Percentiles rank a stretch among this genome's conserved stretches.
phyloP scores from a whole-genome alignment of 2,113 vertebrate genomes.

The Anser brachyrhynchus region DNA sequence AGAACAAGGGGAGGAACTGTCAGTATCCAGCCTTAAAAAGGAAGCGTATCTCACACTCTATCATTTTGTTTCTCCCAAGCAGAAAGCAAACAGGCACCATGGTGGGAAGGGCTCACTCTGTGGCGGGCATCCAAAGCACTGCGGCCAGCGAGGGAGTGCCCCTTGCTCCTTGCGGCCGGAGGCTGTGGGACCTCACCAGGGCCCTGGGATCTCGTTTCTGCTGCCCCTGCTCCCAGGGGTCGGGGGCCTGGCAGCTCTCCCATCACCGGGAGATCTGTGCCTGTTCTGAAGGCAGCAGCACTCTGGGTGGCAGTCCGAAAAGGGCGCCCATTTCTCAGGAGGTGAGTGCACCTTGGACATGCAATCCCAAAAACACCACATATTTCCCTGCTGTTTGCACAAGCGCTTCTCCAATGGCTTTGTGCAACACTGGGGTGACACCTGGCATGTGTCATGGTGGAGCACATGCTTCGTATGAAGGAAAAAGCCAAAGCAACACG shows the following conservation, averaged over 20 bases:
- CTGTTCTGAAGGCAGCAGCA: background rate
- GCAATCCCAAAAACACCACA: accelerated
- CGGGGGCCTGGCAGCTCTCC: background rate
- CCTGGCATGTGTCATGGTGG: background rate
- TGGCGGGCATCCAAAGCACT: background rate
- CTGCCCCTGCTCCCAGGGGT: background rate
- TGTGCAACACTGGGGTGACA: background rate
- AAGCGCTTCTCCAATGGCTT: background rate
- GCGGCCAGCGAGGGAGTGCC: background rate
- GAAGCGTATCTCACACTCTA: background rate
- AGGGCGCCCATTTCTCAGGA: background rate
- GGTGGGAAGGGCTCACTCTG: background rate
- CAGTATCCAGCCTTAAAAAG: background rate
- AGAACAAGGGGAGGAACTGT: background rate
- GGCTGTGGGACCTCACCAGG: background rate
- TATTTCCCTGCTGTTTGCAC: accelerated
- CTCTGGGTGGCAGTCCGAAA: background rate
- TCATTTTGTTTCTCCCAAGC: background rate
- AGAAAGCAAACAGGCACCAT: background rate
- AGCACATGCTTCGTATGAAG: background rate
- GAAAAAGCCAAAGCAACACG: background rate
- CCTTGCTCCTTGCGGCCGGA: accelerated
- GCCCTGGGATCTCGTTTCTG: background rate
- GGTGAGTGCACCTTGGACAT: background rate
- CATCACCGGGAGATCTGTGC: background rate